These are phyloP conservation scores for Atractosteus spatula DNA, from an alignment of 2,113 vertebrate species.

Conservation along the genomic window DNA sequence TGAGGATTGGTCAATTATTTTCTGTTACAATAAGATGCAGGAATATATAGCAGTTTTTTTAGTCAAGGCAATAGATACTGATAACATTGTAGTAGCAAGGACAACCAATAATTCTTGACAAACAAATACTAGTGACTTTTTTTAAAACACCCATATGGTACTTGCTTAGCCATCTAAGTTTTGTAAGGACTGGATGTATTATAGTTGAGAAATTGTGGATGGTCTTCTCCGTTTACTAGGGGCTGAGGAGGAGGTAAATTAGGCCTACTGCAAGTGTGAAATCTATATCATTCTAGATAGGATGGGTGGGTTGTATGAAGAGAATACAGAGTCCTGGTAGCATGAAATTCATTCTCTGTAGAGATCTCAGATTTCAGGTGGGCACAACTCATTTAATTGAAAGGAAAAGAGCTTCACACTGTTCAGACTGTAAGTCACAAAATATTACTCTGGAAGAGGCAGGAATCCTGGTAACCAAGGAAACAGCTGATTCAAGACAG, in stretches of 20 bases:
- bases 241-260: background rate
- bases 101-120: background rate
- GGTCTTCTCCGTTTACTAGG: background rate
- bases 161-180: too few relatives aligned
- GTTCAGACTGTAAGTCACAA: conserved; percentile 2
- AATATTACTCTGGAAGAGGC: background rate
- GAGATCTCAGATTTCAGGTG: background rate
- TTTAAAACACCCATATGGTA: too few relatives aligned
- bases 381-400: background rate
- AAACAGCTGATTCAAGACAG: background rate
- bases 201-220: too few relatives aligned
- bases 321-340: background rate
- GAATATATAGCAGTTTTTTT: conserved; percentile 4
- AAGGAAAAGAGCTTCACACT: background rate
- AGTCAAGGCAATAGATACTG: conserved; percentile 11
- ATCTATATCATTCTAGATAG: background rate
- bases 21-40: conserved; percentile 14
- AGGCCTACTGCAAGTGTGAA: background rate
- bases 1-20: conserved; percentile 25
- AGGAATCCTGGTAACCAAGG: conserved; percentile 14
- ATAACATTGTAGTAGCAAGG: background rate
- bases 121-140: too few relatives aligned
- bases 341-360: background rate
- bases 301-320: background rate
- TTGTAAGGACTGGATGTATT: too few relatives aligned